A percentile compares a stretch with the other conserved stretches of the same genome.
phyloP scores from a whole-genome alignment of 2,888 invertebrate species.

The Villa cingulata region DNA sequence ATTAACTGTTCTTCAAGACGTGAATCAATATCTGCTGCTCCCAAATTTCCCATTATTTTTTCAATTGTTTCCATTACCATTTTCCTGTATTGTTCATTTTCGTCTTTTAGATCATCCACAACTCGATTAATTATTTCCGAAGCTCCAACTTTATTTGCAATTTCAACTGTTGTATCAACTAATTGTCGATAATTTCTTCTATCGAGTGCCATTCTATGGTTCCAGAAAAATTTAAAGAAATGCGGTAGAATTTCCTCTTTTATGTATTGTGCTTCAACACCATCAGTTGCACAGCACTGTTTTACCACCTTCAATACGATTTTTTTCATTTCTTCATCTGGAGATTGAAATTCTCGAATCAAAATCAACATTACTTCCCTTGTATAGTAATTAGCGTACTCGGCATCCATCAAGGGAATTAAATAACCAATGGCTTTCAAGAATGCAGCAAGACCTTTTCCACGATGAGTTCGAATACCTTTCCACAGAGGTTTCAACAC shows the following conservation, averaged over 20 bases:
- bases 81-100: slow-evolving; percentile 98
- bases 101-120: slow-evolving; percentile 98
- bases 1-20: slow-evolving; percentile 96
- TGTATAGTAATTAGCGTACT: slow-evolving; percentile 99
- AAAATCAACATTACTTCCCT: slow-evolving; percentile 86
- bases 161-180: slow-evolving; percentile 99
- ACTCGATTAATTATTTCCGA: slow-evolving; percentile 97
- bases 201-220: slow-evolving; percentile 98
- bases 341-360: slow-evolving; percentile 98
- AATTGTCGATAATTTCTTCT: slow-evolving; percentile 93
- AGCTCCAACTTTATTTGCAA: slow-evolving; percentile 99
- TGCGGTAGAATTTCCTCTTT: slow-evolving; percentile 98
- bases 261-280: slow-evolving; percentile 98
- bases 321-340: slow-evolving; percentile 99
- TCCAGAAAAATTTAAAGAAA: slow-evolving; percentile 99
- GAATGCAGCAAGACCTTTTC: slow-evolving; percentile 96
- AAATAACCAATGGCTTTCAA: slow-evolving; percentile 98
- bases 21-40: slow-evolving; percentile 96
- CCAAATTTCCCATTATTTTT: slow-evolving; percentile 94
- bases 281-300: slow-evolving; percentile 99
- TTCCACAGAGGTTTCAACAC: slow-evolving; percentile 99
- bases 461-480: slow-evolving; percentile 84
- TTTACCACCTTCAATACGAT: slow-evolving; percentile 99
- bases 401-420: slow-evolving; percentile 99
- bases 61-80: slow-evolving; percentile 99